These are phyloP conservation scores for Idaea biselata DNA, from an alignment of 2,888 invertebrate genomes.

Conservation along the genomic window DNA sequence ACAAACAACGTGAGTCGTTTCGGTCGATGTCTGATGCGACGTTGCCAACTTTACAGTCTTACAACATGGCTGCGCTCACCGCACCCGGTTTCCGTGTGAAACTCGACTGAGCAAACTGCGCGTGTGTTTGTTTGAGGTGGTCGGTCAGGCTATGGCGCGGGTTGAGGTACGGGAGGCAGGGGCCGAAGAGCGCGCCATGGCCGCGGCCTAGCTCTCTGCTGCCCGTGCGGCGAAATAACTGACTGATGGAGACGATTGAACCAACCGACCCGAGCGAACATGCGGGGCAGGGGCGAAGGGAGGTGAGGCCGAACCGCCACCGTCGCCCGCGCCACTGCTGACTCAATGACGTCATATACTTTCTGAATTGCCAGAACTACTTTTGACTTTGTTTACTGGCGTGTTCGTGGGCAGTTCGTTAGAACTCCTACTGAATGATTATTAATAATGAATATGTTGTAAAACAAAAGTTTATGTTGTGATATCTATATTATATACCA, in stretches of 20 bases:
- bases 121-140: conserved; percentile 67
- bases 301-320: conserved; percentile 22
- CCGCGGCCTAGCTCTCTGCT: conserved; percentile 3
- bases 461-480: neutral
- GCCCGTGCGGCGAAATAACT: conserved; percentile 1
- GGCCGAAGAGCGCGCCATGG: conserved; percentile 15
- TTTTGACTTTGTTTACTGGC: conserved; percentile 6
- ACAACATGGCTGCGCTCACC: conserved; percentile 77
- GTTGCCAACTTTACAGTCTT: conserved; percentile 75
- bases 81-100: conserved; percentile 80
- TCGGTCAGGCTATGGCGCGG: conserved; percentile 31
- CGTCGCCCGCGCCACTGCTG: conserved; percentile 30
- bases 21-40: conserved; percentile 79
- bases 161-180: conserved; percentile 28
- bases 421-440: neutral
- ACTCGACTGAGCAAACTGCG: conserved; percentile 65
- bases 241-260: neutral
- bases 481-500: neutral
- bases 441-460: neutral
- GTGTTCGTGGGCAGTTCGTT: neutral
- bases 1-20: conserved; percentile 48
- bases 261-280: neutral
- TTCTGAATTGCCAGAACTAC: conserved; percentile 57
- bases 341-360: conserved; percentile 71
- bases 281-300: conserved; percentile 6